phyloP scores from a whole-genome alignment of 1,140 invertebrate genomes.

The Heliconius hermathena region DNA sequence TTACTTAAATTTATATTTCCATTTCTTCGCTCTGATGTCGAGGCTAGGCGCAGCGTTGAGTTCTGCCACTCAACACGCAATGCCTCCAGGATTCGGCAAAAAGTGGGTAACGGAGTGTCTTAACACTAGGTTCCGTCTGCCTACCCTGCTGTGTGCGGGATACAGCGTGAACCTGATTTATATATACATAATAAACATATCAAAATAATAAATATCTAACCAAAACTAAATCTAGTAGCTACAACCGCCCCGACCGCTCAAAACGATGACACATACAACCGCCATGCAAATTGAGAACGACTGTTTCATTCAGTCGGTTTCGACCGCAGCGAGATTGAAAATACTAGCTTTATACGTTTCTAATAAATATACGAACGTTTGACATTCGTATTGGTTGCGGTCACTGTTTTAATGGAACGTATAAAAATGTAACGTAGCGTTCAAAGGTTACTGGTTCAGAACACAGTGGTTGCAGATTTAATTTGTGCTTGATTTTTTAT shows the following conservation, averaged over 20 bases:
- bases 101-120: too few species aligned
- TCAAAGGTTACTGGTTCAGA: not conserved
- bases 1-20: too few species aligned
- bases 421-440: not conserved
- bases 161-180: too few species aligned
- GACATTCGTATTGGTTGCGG: not conserved
- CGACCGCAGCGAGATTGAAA: constrained; percentile 29
- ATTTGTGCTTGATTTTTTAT: too few species aligned
- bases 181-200: too few species aligned
- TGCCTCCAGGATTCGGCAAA: too few species aligned
- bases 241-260: constrained; percentile 16
- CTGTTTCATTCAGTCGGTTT: constrained; percentile 18
- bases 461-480: too few species aligned
- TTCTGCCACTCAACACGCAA: too few species aligned
- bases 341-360: constrained; percentile 18
- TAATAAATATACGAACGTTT: constrained; percentile 13
- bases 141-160: too few species aligned
- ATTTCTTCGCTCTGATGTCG: too few species aligned
- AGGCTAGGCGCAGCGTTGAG: too few species aligned
- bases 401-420: not conserved
- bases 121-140: too few species aligned
- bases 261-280: constrained; percentile 41
- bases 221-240: constrained; percentile 6
- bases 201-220: not conserved
- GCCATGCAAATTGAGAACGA: constrained; percentile 45